phyloP scores from a whole-genome alignment of 1,140 invertebrate species.

The Polyergus mexicanus region DNA sequence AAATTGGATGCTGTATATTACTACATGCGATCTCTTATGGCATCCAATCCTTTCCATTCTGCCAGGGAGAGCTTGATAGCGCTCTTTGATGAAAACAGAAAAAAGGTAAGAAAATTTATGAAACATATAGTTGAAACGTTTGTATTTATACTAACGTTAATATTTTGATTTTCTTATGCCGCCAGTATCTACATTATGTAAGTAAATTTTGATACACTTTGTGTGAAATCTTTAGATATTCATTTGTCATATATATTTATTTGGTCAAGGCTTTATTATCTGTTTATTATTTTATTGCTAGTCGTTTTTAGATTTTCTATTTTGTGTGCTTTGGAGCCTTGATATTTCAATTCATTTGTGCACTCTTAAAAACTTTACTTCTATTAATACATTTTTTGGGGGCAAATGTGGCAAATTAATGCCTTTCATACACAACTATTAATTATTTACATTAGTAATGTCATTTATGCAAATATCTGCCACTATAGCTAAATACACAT shows the following conservation, averaged over 20 bases:
- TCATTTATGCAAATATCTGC: slow-evolving; percentile 25
- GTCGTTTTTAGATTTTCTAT: slow-evolving; percentile 55
- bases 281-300: slow-evolving; percentile 67
- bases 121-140: slow-evolving; percentile 41
- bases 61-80: slow-evolving; percentile 95
- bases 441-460: slow-evolving; percentile 12
- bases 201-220: slow-evolving; percentile 86
- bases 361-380: slow-evolving; percentile 45
- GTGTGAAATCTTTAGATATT: slow-evolving; percentile 80
- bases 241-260: slow-evolving; percentile 73
- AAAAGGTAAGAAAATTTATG: slow-evolving; percentile 90
- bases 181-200: slow-evolving; percentile 90
- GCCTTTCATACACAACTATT: slow-evolving; percentile 50
- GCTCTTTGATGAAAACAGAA: slow-evolving; percentile 97
- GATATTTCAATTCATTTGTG: slow-evolving; percentile 43
- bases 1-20: slow-evolving; percentile 99
- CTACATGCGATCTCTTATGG: slow-evolving; percentile 97
- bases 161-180: slow-evolving; percentile 85
- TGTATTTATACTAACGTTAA: slow-evolving; percentile 75
- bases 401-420: slow-evolving; percentile 42
- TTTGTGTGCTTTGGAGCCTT: slow-evolving; percentile 60
- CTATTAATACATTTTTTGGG: slow-evolving; percentile 21
- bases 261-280: slow-evolving; percentile 74
- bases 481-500: slow-evolving; percentile 18
- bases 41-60: slow-evolving; percentile 96